A percentile compares a stretch with the other conserved stretches of the same genome.
These are phyloP conservation scores for Gorsachius magnificus DNA, from an alignment of 2,797 vertebrate genomes.

Conservation along the genomic window DNA sequence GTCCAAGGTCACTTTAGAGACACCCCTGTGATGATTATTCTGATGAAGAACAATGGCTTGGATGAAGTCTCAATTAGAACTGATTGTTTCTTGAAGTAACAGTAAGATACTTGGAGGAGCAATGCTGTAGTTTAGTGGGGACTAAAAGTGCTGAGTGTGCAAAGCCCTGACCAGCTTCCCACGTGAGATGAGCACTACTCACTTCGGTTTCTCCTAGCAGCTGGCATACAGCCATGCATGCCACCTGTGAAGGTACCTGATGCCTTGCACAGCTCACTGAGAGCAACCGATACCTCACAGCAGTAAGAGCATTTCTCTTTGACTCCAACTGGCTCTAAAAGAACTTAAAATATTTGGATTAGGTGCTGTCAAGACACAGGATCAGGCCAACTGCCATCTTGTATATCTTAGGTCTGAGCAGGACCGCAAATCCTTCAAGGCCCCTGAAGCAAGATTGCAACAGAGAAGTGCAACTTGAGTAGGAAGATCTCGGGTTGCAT, in stretches of 20 bases:
- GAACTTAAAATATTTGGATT: not conserved
- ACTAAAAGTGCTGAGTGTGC: not conserved
- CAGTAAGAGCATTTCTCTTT: not conserved
- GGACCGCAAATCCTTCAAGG: not conserved
- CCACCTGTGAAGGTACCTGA: not conserved
- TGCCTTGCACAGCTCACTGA: not conserved
- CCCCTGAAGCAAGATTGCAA: not conserved
- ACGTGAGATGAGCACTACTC: not conserved
- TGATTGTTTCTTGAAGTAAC: not conserved
- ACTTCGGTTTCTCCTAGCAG: not conserved
- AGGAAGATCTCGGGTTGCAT: not conserved
- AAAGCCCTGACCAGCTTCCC: not conserved
- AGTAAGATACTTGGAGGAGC: not conserved
- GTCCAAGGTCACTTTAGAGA: not conserved
- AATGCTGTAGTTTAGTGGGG: not conserved
- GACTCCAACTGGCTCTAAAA: not conserved
- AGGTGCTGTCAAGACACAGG: accelerated
- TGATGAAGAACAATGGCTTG: not conserved
- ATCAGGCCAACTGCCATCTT: not conserved
- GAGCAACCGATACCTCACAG: not conserved
- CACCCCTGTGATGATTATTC: not conserved
- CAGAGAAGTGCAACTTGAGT: not conserved
- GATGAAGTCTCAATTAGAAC: not conserved
- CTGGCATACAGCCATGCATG: accelerated
- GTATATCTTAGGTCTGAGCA: not conserved